Conservation (phyloP, 2,113 vertebrate genomes). For the Elephas maximus region DNA sequence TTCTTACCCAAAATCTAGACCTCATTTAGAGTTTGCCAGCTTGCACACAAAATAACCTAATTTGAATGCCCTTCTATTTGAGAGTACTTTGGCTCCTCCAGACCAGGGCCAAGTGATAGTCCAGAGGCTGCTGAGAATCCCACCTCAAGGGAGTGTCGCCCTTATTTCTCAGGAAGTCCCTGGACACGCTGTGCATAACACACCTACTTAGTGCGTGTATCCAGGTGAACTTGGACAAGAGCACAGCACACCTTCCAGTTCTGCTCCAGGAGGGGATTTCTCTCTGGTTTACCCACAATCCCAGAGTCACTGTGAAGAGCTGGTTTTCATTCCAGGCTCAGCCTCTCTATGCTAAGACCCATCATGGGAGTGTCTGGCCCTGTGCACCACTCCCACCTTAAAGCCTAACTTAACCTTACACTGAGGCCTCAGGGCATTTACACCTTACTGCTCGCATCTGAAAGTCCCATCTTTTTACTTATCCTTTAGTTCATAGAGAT, state of each 20-base stretch:
- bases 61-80: too few relatives aligned
- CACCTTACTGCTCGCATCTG: neutral
- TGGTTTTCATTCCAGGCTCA: neutral
- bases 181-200: neutral
- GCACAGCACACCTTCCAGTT: neutral
- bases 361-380: neutral
- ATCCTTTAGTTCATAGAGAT: neutral
- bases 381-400: neutral
- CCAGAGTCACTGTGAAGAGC: too few relatives aligned
- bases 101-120: too few relatives aligned
- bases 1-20: too few relatives aligned
- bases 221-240: neutral
- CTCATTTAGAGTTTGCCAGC: too few relatives aligned
- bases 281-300: too few relatives aligned
- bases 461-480: neutral
- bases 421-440: too few relatives aligned
- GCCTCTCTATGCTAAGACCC: neutral
- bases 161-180: neutral
- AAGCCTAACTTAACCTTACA: neutral
- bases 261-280: too few relatives aligned
- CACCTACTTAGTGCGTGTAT: neutral
- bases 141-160: neutral
- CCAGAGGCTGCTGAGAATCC: too few relatives aligned
- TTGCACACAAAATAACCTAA: too few relatives aligned
- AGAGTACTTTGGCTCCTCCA: too few relatives aligned